These are phyloP conservation scores for Saccostrea glomerata DNA, from an alignment of 1,140 invertebrate genomes.

Conservation along the genomic window DNA sequence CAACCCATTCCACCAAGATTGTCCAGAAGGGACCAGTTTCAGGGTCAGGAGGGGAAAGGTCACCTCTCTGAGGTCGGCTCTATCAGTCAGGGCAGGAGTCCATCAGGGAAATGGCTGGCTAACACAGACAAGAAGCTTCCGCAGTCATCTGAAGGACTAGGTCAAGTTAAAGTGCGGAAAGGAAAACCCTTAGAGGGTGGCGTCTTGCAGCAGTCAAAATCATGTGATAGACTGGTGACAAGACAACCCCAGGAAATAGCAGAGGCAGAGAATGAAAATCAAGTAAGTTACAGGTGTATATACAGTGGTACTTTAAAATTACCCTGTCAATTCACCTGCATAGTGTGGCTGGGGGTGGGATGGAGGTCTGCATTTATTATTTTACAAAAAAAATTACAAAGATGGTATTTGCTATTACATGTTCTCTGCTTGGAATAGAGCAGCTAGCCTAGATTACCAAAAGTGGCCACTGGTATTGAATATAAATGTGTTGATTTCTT, in stretches of 20 bases:
- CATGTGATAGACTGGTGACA: background rate
- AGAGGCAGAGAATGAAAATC: background rate
- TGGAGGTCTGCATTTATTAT: too few species aligned
- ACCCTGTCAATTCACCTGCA: too few species aligned
- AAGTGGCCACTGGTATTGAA: too few species aligned
- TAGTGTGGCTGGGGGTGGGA: too few species aligned
- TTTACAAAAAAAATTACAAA: too few species aligned
- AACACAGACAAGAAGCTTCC: background rate
- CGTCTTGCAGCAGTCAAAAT: background rate
- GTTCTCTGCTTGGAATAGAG: too few species aligned
- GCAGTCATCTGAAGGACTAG: background rate
- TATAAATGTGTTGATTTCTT: too few species aligned
- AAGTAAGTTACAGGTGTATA: background rate
- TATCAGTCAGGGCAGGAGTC: background rate
- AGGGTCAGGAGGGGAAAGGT: background rate
- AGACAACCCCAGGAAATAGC: background rate
- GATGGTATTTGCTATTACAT: too few species aligned
- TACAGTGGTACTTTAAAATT: too few species aligned
- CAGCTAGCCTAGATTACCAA: too few species aligned
- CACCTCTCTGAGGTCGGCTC: background rate
- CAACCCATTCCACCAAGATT: background rate
- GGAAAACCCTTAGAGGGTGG: background rate
- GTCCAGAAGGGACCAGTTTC: background rate
- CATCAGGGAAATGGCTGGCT: background rate
- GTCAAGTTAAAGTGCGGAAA: background rate